These are phyloP conservation scores for Ophthalmolycus amberensis DNA, from an alignment of 2,113 vertebrate species.

Conservation along the genomic window DNA sequence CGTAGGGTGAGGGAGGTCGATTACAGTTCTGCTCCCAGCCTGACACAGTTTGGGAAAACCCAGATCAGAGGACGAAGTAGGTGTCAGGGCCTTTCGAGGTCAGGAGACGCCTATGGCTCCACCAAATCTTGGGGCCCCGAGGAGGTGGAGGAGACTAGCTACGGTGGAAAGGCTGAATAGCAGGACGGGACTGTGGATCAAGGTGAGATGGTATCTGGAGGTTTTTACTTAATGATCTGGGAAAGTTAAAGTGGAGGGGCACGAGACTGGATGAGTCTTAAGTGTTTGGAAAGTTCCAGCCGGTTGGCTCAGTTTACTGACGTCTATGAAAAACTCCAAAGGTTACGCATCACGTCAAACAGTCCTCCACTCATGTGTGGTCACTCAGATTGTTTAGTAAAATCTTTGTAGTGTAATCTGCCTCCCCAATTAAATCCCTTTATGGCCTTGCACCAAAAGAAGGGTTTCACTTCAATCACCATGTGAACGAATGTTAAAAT, in stretches of 20 bases:
- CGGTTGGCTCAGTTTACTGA: conserved; percentile 69
- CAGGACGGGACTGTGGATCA: conserved; percentile 38
- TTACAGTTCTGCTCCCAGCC: conserved; percentile 57
- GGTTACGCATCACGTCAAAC: conserved; percentile 76
- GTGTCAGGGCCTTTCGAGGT: conserved; percentile 62
- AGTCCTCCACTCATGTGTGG: conserved; percentile 61
- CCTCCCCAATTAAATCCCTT: conserved; percentile 40
- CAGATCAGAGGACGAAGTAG: conserved; percentile 63
- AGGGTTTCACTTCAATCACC: conserved; percentile 22
- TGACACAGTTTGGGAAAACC: conserved; percentile 78
- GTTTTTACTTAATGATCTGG: conserved; percentile 62
- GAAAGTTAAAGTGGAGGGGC: conserved; percentile 61
- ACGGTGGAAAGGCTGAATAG: conserved; percentile 64
- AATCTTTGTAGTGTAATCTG: conserved; percentile 55
- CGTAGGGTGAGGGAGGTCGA: conserved; percentile 58
- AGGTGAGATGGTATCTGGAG: conserved; percentile 67
- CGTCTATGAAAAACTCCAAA: conserved; percentile 72
- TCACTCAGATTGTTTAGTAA: conserved; percentile 57
- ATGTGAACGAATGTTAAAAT: conserved; percentile 23
- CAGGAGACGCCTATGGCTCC: conserved; percentile 60
- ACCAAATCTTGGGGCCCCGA: conserved; percentile 43
- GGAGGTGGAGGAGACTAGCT: conserved; percentile 24
- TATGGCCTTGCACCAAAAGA: conserved; percentile 26
- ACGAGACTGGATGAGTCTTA: conserved; percentile 53
- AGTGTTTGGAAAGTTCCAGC: conserved; percentile 77